Evolutionary conservation across 1,140 invertebrate genomes (phyloP).

Genomic region (Lasioglossum baleicum): DNA sequence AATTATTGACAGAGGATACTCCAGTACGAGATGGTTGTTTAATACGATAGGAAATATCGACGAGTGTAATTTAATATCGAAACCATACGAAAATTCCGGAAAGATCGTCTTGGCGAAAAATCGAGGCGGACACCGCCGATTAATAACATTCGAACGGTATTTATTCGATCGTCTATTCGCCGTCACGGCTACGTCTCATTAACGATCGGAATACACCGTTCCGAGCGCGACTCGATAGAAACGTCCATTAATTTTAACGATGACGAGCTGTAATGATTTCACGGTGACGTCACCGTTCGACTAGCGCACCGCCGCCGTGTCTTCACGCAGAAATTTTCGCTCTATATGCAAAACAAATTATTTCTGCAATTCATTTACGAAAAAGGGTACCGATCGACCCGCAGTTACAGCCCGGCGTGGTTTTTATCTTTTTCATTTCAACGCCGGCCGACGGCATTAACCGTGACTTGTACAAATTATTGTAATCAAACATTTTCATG

Average conservation of each 20-base stretch:
- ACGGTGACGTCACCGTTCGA: conserved; percentile 24
- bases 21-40: no score
- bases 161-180: conserved; percentile 39
- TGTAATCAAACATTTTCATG: no score
- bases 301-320: not conserved
- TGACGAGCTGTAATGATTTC: conserved; percentile 42
- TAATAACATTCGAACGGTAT: conserved; percentile 40
- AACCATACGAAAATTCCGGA: no score
- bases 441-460: not conserved
- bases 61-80: not conserved
- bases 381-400: not conserved
- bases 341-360: not conserved
- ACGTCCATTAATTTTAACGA: conserved; percentile 53
- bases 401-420: no score
- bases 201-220: conserved; percentile 40
- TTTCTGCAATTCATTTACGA: not conserved
- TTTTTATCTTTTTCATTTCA: not conserved
- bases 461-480: no score
- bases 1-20: no score
- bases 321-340: conserved; percentile 19
- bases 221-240: conserved; percentile 3
- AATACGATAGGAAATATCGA: no score
- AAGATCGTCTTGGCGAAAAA: no score
- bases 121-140: not conserved
- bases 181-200: conserved; percentile 42